Conservation (phyloP, 1,140 invertebrate species). For the Cydia splendana region DNA sequence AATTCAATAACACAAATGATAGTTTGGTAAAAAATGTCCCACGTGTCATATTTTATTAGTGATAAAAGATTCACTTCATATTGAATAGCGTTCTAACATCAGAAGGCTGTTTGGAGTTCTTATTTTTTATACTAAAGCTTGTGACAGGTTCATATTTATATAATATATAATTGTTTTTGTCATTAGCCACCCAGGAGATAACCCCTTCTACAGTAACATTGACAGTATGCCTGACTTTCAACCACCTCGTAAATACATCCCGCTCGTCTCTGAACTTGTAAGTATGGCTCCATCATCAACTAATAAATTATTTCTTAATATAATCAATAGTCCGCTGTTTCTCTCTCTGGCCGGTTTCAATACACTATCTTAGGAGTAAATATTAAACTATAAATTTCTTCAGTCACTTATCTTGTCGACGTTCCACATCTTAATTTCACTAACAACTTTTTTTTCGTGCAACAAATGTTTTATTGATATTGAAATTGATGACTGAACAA, state of each 20-base stretch:
- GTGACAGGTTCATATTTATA: neutral
- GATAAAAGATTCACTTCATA: too few relatives aligned
- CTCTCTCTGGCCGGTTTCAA: conserved; percentile 70
- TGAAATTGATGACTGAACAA: neutral
- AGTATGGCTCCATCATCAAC: conserved; percentile 78
- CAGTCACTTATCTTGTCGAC: neutral
- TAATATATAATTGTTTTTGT: conserved; percentile 35
- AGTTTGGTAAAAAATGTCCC: too few relatives aligned
- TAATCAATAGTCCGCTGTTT: conserved; percentile 53
- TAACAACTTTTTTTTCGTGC: neutral
- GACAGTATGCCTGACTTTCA: conserved; percentile 99
- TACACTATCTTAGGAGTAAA: conserved; percentile 51
- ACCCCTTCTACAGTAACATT: conserved; percentile 99
- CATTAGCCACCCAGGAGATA: conserved; percentile 92
- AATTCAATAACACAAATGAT: neutral
- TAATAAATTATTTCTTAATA: conserved; percentile 10
- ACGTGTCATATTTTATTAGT: too few relatives aligned
- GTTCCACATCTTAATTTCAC: neutral
- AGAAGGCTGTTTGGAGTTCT: too few relatives aligned
- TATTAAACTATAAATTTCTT: conserved; percentile 2
- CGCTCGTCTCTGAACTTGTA: conserved; percentile 99
- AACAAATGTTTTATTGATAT: neutral
- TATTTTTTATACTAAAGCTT: neutral
- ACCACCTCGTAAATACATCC: conserved; percentile 97
- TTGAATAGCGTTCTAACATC: too few relatives aligned